Percentiles rank a stretch among this genome's conserved stretches.
These are phyloP conservation scores for Mimas tiliae DNA, from an alignment of 2,888 invertebrate genomes.

Conservation along the genomic window DNA sequence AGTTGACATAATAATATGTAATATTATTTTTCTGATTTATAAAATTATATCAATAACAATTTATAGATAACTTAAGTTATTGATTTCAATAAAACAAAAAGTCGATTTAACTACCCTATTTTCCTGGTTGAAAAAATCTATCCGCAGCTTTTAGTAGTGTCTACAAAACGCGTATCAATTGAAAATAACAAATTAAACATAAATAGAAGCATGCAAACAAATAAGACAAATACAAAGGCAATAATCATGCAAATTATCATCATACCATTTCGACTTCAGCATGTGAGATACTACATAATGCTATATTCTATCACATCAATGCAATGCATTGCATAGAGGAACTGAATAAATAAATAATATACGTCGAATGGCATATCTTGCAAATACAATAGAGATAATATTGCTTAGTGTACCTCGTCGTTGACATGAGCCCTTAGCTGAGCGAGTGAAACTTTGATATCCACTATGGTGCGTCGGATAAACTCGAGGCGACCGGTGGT, in stretches of 20 bases:
- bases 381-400: not conserved
- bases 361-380: not conserved
- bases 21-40: too few species aligned
- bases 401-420: slow-evolving; percentile 41
- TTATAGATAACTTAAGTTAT: too few species aligned
- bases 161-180: not conserved
- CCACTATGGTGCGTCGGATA: slow-evolving; percentile 57
- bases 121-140: too few species aligned
- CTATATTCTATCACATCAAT: slow-evolving; percentile 1
- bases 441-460: slow-evolving; percentile 54
- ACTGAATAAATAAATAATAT: not conserved
- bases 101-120: too few species aligned
- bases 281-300: not conserved
- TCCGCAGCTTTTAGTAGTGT: not conserved
- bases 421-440: slow-evolving; percentile 45
- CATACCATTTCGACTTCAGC: slow-evolving; percentile 12
- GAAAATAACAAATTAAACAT: not conserved
- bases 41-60: too few species aligned
- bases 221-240: slow-evolving; percentile 11
- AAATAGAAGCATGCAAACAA: slow-evolving; percentile 1
- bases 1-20: too few species aligned
- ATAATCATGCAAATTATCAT: slow-evolving; percentile 28
- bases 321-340: not conserved
- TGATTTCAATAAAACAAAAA: too few species aligned
- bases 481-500: slow-evolving; percentile 65